Conservation (phyloP, 64 coral and sea anemone species). For the Stylophora pistillata region DNA sequence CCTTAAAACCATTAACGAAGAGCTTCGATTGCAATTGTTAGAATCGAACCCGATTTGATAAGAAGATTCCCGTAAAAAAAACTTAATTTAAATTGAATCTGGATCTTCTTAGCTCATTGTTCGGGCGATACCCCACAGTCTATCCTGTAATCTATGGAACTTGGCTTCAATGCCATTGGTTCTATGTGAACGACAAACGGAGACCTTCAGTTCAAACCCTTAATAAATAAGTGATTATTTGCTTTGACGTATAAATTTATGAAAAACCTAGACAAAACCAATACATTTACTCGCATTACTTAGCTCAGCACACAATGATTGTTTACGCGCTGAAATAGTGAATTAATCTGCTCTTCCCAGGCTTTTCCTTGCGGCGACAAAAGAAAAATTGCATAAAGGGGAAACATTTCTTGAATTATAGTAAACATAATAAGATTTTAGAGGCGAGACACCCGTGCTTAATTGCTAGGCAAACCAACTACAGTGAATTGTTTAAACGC, state of each 20-base stretch:
- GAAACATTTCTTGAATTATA: background rate
- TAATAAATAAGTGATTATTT: slow-evolving; percentile 41
- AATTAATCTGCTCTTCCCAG: slow-evolving; percentile 3
- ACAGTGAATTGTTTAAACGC: background rate
- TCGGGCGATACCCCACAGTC: background rate
- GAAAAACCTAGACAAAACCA: slow-evolving; percentile 11
- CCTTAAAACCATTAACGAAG: background rate
- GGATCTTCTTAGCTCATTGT: background rate
- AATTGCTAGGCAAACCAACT: slow-evolving; percentile 8
- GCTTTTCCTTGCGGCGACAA: slow-evolving; percentile 8
- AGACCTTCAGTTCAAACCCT: background rate
- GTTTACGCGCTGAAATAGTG: background rate
- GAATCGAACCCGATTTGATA: background rate
- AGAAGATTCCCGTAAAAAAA: background rate
- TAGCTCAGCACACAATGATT: slow-evolving; percentile 18
- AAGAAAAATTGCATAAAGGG: background rate
- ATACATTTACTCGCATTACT: background rate
- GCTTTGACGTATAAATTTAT: background rate
- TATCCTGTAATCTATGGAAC: background rate
- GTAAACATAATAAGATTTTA: slow-evolving; percentile 16
- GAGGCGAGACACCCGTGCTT: background rate
- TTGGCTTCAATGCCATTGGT: background rate
- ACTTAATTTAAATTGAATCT: background rate
- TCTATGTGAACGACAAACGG: background rate
- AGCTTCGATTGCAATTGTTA: background rate